Evolutionary conservation across 2,797 vertebrate genomes (phyloP).

Genomic region (Centroberyx gerrardi): DNA sequence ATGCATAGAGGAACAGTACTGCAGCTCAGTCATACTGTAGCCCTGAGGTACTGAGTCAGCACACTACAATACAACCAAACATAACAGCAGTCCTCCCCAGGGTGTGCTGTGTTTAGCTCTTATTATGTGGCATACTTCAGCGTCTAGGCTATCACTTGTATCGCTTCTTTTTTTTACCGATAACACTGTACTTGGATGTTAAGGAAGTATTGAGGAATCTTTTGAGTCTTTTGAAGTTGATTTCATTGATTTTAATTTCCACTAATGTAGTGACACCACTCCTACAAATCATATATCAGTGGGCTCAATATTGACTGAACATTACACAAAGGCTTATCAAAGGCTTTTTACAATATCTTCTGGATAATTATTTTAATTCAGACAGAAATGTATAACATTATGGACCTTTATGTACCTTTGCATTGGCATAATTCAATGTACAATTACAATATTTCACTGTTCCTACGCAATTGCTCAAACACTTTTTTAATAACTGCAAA

Average conservation of each 20-base stretch:
- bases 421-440: neutral
- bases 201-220: neutral
- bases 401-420: no score
- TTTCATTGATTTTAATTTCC: neutral
- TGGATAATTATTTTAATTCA: neutral
- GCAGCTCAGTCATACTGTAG: neutral
- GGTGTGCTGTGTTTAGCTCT: neutral
- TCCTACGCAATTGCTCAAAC: neutral
- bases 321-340: no score
- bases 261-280: neutral
- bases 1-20: neutral
- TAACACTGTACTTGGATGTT: neutral
- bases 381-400: neutral
- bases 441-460: neutral
- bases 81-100: neutral
- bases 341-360: neutral
- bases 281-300: neutral
- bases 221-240: neutral
- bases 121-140: neutral
- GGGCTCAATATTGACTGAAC: neutral
- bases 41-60: neutral
- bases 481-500: neutral
- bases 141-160: neutral
- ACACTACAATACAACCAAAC: slow-evolving; percentile 5
- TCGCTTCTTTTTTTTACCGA: neutral